phyloP scores from a whole-genome alignment of 2,797 vertebrate species.

The Caiman crocodilus region DNA sequence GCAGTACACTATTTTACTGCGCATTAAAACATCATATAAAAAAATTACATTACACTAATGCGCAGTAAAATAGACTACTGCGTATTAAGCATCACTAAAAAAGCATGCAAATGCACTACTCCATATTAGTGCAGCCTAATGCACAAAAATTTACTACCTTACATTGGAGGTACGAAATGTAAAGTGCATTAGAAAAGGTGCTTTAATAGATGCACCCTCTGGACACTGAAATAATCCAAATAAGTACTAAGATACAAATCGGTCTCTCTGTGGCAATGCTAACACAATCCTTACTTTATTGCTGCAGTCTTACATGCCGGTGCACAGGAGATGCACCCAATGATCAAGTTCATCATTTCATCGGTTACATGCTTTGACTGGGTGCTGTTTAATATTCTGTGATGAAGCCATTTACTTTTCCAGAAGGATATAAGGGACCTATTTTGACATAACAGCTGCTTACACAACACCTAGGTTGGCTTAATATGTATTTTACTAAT shows the following conservation, averaged over 20 bases:
- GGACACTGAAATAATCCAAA: not conserved
- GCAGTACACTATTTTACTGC: no score
- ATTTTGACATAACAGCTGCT: not conserved
- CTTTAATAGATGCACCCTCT: not conserved
- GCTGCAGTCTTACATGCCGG: not conserved
- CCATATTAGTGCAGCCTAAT: no score
- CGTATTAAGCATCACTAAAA: no score
- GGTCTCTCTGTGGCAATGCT: not conserved
- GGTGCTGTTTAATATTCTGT: not conserved
- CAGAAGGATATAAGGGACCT: not conserved
- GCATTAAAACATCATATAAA: no score
- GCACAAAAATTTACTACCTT: no score
- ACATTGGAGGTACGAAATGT: no score
- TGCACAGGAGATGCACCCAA: not conserved
- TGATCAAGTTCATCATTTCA: not conserved
- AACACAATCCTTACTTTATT: not conserved
- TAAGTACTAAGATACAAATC: not conserved
- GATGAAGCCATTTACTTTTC: not conserved
- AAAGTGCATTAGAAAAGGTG: no score
- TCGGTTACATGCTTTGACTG: not conserved
- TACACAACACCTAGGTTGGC: rapidly evolving
- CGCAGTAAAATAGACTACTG: no score
- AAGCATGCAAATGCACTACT: no score
- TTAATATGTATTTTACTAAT: not conserved
- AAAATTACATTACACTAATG: no score